phyloP scores from a whole-genome alignment of 23 tunicate genomes.

The Corella eumyota region DNA sequence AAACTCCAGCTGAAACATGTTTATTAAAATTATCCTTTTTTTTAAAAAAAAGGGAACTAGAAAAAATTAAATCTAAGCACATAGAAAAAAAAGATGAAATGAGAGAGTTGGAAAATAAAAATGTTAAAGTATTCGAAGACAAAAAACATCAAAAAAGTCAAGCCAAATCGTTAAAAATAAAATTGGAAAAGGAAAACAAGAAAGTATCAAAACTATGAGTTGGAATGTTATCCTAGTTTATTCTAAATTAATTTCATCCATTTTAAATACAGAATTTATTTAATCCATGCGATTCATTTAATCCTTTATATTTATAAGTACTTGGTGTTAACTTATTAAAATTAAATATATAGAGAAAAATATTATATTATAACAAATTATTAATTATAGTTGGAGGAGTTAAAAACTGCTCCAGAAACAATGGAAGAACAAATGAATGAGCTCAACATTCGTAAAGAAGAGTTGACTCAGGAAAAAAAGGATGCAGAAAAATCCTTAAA shows the following conservation, averaged over 20 bases:
- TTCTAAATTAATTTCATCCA: not conserved
- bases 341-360: too few relatives aligned
- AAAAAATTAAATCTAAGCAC: conserved; percentile 6
- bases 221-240: too few relatives aligned
- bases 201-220: too few relatives aligned
- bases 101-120: conserved; percentile 71
- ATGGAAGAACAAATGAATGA: conserved; percentile 28
- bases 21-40: not conserved
- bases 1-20: too few relatives aligned
- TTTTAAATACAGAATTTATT: too few relatives aligned
- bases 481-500: conserved; percentile 39
- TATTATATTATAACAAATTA: too few relatives aligned
- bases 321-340: too few relatives aligned
- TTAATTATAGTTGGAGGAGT: conserved; percentile 17
- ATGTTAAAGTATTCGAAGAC: conserved; percentile 84
- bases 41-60: too few relatives aligned
- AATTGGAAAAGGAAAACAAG: conserved; percentile 42
- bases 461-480: conserved; percentile 35
- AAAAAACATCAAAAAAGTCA: conserved; percentile 59
- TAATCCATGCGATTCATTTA: too few relatives aligned
- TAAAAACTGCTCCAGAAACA: conserved; percentile 13
- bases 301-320: too few relatives aligned
- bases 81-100: conserved; percentile 62
- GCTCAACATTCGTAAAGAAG: conserved; percentile 23
- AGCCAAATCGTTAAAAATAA: conserved; percentile 48